Percentiles rank a stretch among this genome's conserved stretches.
Conservation (phyloP, 37 sponge, comb jelly and placozoan species). For the Beroe ovata region DNA sequence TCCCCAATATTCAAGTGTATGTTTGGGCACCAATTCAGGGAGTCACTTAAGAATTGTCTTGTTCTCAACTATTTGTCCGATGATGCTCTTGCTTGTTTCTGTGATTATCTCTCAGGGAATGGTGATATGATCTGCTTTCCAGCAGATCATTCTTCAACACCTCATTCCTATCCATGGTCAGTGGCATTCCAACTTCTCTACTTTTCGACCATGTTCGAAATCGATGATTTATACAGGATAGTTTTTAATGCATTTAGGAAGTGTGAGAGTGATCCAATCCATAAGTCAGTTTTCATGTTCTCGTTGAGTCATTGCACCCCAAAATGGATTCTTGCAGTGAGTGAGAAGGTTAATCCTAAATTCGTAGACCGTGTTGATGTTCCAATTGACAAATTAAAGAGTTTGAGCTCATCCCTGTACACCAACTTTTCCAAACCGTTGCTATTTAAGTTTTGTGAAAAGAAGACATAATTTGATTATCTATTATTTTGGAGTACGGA, state of each 20-base stretch:
- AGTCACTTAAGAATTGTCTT: neutral
- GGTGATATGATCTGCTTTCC: neutral
- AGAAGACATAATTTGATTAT: too few relatives aligned
- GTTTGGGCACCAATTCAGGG: neutral
- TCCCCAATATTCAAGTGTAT: conserved; percentile 2
- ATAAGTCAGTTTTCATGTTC: neutral
- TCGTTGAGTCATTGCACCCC: neutral
- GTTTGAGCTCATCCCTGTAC: neutral
- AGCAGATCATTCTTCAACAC: neutral
- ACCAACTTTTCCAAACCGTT: neutral
- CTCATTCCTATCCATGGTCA: conserved; percentile 27
- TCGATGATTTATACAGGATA: neutral
- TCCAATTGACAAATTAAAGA: neutral
- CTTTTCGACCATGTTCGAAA: conserved; percentile 10
- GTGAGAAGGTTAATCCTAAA: neutral
- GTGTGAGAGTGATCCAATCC: neutral
- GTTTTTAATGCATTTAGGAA: neutral
- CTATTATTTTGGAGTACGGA: too few relatives aligned
- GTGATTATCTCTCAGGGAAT: neutral
- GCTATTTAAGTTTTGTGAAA: neutral
- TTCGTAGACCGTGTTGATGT: neutral
- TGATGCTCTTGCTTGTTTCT: neutral
- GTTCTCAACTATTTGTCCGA: conserved; percentile 1
- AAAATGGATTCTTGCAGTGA: neutral
- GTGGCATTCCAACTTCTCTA: neutral